Evolutionary conservation across 2,113 vertebrate genomes (phyloP).

Genomic region (Phoenicopterus ruber): DNA sequence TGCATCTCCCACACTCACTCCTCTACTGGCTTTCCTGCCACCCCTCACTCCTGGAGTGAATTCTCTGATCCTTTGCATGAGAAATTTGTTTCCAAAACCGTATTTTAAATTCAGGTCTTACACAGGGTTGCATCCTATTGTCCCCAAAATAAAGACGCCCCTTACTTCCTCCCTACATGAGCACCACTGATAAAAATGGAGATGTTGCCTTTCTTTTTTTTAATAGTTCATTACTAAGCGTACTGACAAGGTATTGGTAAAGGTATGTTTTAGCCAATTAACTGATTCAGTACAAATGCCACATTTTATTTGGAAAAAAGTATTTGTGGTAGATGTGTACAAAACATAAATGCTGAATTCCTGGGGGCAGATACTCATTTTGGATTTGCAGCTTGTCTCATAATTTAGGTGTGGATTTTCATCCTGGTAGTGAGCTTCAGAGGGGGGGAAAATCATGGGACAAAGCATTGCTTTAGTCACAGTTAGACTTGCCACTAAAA

Average conservation of each 20-base stretch:
- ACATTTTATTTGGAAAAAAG: neutral
- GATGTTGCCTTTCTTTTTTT: neutral
- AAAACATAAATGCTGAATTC: neutral
- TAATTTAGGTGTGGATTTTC: neutral
- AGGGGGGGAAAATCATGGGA: neutral
- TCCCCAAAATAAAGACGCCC: neutral
- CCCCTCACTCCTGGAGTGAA: neutral
- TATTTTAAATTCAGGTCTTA: neutral
- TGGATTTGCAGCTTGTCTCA: neutral
- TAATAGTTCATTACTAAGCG: neutral
- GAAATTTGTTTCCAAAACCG: neutral
- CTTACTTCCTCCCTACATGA: neutral
- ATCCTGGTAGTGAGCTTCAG: neutral
- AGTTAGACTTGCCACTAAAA: neutral
- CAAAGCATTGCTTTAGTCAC: conserved; percentile 9
- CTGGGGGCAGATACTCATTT: neutral
- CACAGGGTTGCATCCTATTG: neutral
- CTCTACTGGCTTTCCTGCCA: neutral
- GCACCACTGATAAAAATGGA: neutral
- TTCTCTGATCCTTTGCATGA: neutral
- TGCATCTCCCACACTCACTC: neutral
- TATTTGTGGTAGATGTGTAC: neutral
- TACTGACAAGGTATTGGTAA: neutral
- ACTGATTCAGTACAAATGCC: neutral
- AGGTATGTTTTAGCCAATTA: neutral